phyloP scores from a whole-genome alignment of 2,888 invertebrate species.

The Gibbula magus region DNA sequence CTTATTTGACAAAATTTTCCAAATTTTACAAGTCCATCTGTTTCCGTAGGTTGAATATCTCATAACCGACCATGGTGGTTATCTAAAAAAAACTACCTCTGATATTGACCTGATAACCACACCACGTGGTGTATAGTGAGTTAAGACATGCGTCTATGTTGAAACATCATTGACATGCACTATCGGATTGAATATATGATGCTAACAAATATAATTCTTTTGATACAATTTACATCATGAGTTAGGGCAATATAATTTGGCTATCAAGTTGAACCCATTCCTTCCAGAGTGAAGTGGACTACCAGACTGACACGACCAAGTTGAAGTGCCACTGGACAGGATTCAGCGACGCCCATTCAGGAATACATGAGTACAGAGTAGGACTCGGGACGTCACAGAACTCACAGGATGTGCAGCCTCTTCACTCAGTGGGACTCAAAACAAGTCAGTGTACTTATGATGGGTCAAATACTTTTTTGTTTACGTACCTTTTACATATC shows the following conservation, averaged over 20 bases:
- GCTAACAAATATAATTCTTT: too few relatives aligned
- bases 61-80: too few relatives aligned
- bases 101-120: too few relatives aligned
- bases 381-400: constrained; percentile 14
- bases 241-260: background rate
- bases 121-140: too few relatives aligned
- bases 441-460: background rate
- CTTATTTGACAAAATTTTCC: too few relatives aligned
- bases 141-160: too few relatives aligned
- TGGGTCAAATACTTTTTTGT: background rate
- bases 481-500: background rate
- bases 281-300: constrained; percentile 1
- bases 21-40: too few relatives aligned
- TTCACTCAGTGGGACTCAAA: constrained; percentile 1
- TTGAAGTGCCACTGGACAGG: constrained; percentile 13
- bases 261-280: background rate
- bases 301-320: background rate
- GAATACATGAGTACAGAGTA: background rate
- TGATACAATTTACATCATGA: too few relatives aligned
- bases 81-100: too few relatives aligned
- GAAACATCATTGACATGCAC: too few relatives aligned
- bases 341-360: constrained; percentile 13
- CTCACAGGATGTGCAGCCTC: background rate
- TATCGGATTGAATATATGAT: too few relatives aligned
- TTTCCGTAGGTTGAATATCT: too few relatives aligned